Percentiles rank a stretch among this genome's conserved stretches.
These are phyloP conservation scores for Pantala flavescens DNA, from an alignment of 1,140 invertebrate species.

Conservation along the genomic window DNA sequence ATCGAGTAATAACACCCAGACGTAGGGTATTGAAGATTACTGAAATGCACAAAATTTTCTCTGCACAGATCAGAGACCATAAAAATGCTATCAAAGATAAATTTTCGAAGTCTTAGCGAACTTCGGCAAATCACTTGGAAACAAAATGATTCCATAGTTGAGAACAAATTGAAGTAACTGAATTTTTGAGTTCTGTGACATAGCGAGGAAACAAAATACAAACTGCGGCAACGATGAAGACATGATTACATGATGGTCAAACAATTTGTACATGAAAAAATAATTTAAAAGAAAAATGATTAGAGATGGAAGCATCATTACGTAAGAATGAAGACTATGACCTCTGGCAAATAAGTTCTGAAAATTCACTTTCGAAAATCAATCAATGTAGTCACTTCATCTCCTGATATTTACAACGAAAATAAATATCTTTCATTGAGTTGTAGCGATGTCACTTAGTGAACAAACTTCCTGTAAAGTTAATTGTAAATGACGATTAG, in stretches of 20 bases:
- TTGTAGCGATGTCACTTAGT: not conserved
- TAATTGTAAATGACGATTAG: not conserved
- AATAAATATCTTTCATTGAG: constrained; percentile 6
- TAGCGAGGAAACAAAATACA: not conserved
- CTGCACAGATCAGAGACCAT: no score
- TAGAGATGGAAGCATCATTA: not conserved
- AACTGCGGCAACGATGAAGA: not conserved
- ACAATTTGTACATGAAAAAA: constrained; percentile 4
- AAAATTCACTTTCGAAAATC: not conserved
- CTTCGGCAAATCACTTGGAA: no score
- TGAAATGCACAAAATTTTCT: not conserved
- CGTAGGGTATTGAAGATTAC: not conserved
- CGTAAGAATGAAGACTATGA: not conserved
- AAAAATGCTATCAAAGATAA: no score
- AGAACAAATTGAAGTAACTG: no score
- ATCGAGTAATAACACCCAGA: no score
- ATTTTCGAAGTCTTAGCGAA: no score
- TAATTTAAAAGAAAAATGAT: not conserved
- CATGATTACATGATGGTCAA: not conserved
- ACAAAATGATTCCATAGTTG: no score
- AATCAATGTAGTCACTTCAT: not conserved
- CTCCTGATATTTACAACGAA: not conserved
- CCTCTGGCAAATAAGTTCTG: not conserved
- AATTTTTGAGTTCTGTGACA: not conserved
- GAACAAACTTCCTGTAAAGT: not conserved